Conservation (phyloP, 2,888 invertebrate genomes). For the Cylindroiulus punctatus region DNA sequence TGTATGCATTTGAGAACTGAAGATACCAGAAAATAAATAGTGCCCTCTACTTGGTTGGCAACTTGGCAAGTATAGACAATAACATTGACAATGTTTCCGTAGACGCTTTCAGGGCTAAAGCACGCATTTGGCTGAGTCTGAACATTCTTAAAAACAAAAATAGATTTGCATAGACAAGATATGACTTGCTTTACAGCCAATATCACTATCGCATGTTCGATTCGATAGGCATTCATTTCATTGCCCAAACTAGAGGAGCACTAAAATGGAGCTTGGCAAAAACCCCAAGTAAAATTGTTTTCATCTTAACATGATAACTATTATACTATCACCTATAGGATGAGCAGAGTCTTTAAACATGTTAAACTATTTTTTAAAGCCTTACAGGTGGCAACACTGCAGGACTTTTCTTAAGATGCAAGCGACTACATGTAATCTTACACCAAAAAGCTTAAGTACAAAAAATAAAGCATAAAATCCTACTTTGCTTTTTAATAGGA, state of each 20-base stretch:
- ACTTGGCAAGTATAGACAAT: conserved; percentile 18
- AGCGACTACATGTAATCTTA: no score
- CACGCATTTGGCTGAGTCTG: neutral
- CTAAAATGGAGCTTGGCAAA: neutral
- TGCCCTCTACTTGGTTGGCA: neutral
- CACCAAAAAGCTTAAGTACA: no score
- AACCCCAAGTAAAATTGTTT: no score
- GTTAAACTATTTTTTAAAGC: no score
- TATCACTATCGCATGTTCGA: neutral
- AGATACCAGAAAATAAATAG: neutral
- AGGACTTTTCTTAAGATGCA: no score
- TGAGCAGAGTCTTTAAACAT: no score
- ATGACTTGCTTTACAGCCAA: no score
- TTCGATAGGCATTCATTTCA: neutral
- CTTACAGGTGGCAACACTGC: neutral
- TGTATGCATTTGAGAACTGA: no score
- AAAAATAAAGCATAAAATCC: no score
- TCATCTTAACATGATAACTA: no score
- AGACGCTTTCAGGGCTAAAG: neutral
- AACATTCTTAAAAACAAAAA: neutral
- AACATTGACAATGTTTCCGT: neutral
- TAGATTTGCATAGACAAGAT: neutral
- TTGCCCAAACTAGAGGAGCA: neutral
- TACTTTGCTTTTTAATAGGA: no score
- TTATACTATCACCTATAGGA: no score